These are phyloP conservation scores for Drosophila aff. DNA, from an alignment of 1,140 invertebrate genomes.

Conservation along the genomic window DNA sequence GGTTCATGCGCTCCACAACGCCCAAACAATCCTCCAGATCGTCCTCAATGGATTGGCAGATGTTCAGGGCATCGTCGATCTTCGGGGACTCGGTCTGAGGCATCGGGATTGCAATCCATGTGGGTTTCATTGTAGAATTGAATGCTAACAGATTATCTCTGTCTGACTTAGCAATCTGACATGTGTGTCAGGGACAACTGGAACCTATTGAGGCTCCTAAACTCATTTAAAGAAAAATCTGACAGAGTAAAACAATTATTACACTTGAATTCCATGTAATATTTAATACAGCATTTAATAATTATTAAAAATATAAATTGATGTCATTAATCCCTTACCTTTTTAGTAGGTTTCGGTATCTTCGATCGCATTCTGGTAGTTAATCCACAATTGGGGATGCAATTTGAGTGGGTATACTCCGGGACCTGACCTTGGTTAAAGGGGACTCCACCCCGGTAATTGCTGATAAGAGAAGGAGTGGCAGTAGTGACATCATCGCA, in stretches of 20 bases:
- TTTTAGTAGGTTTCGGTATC: neutral
- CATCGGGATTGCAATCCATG: neutral
- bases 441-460: conserved; percentile 7
- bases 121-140: neutral
- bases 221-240: neutral
- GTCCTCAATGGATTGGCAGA: conserved; percentile 27
- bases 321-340: neutral
- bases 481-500: conserved; percentile 35
- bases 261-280: neutral
- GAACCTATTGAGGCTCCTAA: neutral
- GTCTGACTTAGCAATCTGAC: neutral
- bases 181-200: neutral
- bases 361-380: conserved; percentile 1
- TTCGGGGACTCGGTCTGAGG: conserved; percentile 37
- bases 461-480: conserved; percentile 34
- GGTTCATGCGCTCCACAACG: conserved; percentile 41
- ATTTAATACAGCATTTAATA: neutral
- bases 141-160: neutral
- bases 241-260: neutral
- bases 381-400: neutral
- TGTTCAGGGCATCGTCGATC: conserved; percentile 52
- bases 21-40: conserved; percentile 44
- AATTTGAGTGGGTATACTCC: neutral
- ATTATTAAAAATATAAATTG: neutral
- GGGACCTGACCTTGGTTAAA: neutral